Evolutionary conservation across 2,888 invertebrate genomes (phyloP), one percentile per base, ranked within the genome.

Genomic region (Sarcophaga caerulescens): DNA sequence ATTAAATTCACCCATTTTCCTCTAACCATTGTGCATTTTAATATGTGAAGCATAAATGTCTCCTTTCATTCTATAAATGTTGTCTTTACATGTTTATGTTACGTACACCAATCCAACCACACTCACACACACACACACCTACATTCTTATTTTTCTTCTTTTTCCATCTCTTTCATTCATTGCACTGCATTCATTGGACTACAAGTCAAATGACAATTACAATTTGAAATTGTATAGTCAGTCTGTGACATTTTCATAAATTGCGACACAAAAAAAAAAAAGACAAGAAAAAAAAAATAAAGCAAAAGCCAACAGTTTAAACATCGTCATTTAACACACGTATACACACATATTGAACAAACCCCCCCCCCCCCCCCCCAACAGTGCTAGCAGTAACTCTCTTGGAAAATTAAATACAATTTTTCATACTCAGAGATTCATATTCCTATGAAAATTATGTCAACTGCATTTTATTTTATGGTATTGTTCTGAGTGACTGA

Each of bases 161-260:
- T 17, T 52, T 17, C 52, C 0, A 14, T 52, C 12, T 14, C 52
- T 52, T 52, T 52, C 17, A 52, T 52, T 4, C 17, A 17, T 35
- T 35, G 10, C 0, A 52, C n/a, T 0, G 12, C 52, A 17, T 52
- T 52, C 17, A 52, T 52, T 4, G 19, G 10, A 60, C 17, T 11
- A 19, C 65, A 74, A 84, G 70, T 80, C 65, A 80, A 47, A 80
- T 60, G 70, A 71, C 84, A 84, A 84, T 75, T 80, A 69, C 59
- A 79, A 79, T 80, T 80, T 80, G 47, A 80, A 80, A 80, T 76
- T 76, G 75, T 80, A 80, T 69, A 70, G 81, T 35, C 35, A 35
- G 35, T 69, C 81, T 76, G 47, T 84, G 84, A 84, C 75, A 84
- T 84, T 75, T 84, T 70, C 70, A 80, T 70, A 80, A 80, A 79